Evolutionary conservation across 2,888 invertebrate genomes (phyloP), one percentile per base, ranked within the genome.

Genomic region (Troides helena): DNA sequence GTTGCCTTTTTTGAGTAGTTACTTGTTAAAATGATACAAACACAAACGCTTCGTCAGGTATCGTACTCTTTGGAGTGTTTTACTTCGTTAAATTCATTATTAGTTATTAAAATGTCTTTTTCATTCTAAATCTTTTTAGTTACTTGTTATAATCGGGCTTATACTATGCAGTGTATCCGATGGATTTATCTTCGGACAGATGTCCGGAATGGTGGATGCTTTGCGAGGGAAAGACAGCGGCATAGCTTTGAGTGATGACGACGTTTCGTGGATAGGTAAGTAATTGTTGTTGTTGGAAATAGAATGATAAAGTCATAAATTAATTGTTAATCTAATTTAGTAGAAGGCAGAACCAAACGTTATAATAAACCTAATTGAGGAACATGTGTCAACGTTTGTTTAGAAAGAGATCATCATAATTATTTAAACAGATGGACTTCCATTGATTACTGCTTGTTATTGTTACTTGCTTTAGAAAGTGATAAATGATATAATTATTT

Each of bases 131-230:
- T 12, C 50, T 50, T 50, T 21, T 57, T 57, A 75, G 75, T 14
- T 67, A 21, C 50, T 73, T 1, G 70, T 75, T 53, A 67, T 71
- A 6, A 60, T 25, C 2, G 72, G 76, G 0, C 56, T 76, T 25
- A 65, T 69, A 17, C 64, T 73, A 56, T 74, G 72, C 70, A 72
- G 72, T 43, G 56, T 72, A 12, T 71, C 73, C 3, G 70, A 71
- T 65, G 75, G 74, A 8, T 74, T 71, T 53, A 68, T 74, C 3
- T 72, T 71, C 23, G 75, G 74, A 0, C 74, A 75, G 23, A 72
- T 74, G 67, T 71, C 74, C 4, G 72, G 74, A 0, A 73, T 75
- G 75, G 58, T 75, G 18, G 64, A 67, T 4, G 68, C 69, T 0
- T 65, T 75, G 46, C 67, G 67, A 6, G 67, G 65, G 0, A 67